phyloP scores from a whole-genome alignment of 2,113 vertebrate genomes.

The Pan troglodytes region DNA sequence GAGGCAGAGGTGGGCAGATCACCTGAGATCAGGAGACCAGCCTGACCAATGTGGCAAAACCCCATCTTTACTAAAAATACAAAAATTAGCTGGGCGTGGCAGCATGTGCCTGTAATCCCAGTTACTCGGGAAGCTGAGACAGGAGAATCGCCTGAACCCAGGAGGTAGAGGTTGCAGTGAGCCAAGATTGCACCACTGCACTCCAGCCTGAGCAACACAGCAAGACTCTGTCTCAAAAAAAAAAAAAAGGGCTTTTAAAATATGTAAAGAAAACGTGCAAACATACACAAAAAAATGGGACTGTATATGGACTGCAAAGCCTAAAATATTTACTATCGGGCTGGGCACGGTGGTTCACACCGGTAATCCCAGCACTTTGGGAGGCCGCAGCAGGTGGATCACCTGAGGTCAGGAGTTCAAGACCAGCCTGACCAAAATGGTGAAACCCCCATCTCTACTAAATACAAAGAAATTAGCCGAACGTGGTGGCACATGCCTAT shows the following conservation, averaged over 20 bases:
- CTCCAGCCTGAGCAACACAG: neutral
- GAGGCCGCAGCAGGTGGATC: too few species aligned
- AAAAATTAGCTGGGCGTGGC: neutral
- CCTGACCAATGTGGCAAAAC: accelerated
- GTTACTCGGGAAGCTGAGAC: neutral
- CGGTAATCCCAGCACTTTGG: too few species aligned
- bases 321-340: neutral
- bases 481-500: too few species aligned
- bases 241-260: neutral
- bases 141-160: neutral
- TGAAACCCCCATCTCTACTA: too few species aligned
- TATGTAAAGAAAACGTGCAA: neutral
- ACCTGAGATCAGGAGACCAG: neutral
- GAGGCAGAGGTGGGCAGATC: neutral
- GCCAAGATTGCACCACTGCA: neutral
- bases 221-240: neutral
- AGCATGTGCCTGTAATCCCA: neutral
- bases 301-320: neutral
- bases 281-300: neutral
- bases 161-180: neutral
- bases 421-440: too few species aligned
- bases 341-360: neutral
- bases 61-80: neutral
- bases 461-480: too few species aligned
- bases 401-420: too few species aligned